A percentile compares a stretch with the other conserved stretches of the same genome.
phyloP scores from a whole-genome alignment of 2,888 invertebrate species.

The Cryptus viduatorius region DNA sequence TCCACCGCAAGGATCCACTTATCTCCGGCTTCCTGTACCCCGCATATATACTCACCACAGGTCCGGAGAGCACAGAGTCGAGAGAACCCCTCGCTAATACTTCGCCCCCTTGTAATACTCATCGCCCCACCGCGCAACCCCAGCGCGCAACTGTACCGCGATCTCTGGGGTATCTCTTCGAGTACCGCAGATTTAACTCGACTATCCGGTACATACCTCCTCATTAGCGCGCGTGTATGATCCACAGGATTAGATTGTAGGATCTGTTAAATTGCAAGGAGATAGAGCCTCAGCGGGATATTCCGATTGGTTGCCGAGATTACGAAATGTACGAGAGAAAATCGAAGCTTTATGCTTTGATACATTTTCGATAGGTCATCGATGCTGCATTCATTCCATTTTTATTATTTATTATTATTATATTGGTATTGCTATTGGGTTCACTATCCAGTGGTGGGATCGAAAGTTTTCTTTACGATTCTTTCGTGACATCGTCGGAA shows the following conservation, averaged over 20 bases:
- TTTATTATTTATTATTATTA: background rate
- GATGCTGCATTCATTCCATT: background rate
- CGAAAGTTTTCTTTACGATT: slow-evolving; percentile 43
- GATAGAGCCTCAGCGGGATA: slow-evolving; percentile 11
- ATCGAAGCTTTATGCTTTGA: background rate
- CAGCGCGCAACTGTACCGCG: slow-evolving; percentile 8
- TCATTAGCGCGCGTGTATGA: slow-evolving; percentile 53
- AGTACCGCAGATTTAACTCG: slow-evolving; percentile 56
- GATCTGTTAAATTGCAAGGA: slow-evolving; percentile 18
- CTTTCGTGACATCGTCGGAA: slow-evolving; percentile 38
- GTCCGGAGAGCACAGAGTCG: background rate
- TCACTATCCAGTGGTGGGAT: background rate
- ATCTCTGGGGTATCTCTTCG: slow-evolving; percentile 57
- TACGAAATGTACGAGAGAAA: background rate
- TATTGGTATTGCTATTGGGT: background rate
- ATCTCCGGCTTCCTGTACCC: slow-evolving; percentile 59
- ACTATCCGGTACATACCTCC: slow-evolving; percentile 56
- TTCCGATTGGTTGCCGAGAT: background rate
- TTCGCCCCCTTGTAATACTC: slow-evolving; percentile 54
- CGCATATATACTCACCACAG: background rate
- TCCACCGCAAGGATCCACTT: slow-evolving; percentile 66
- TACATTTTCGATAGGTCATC: background rate
- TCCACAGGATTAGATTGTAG: slow-evolving; percentile 37
- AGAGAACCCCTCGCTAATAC: slow-evolving; percentile 54
- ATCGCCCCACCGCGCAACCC: slow-evolving; percentile 17